phyloP scores from a whole-genome alignment of 2,113 vertebrate species.

The Melierax canorus region DNA sequence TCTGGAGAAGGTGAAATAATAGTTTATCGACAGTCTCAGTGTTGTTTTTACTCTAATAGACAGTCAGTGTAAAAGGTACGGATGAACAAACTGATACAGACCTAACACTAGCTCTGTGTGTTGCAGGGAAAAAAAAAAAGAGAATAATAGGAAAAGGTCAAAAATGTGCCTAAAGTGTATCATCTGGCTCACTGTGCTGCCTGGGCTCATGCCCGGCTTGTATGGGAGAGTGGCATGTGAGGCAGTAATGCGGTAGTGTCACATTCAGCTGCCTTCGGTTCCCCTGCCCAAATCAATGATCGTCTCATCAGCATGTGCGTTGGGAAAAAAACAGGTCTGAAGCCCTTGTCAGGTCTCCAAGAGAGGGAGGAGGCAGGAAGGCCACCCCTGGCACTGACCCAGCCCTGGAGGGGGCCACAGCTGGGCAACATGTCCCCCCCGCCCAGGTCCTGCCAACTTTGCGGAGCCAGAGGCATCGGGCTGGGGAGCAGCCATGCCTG shows the following conservation, averaged over 20 bases:
- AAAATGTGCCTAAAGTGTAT: neutral
- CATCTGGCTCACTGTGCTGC: neutral
- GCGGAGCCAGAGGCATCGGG: neutral
- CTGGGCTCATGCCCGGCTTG: neutral
- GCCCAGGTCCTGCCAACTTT: fast-evolving
- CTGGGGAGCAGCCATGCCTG: neutral
- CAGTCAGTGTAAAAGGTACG: neutral
- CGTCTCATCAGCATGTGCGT: fast-evolving
- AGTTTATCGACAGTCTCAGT: neutral
- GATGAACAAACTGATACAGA: neutral
- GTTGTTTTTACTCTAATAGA: neutral
- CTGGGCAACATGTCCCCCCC: fast-evolving
- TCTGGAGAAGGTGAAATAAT: neutral
- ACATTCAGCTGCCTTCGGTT: fast-evolving
- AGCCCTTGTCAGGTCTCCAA: neutral
- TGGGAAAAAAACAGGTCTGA: neutral
- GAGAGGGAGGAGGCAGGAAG: neutral
- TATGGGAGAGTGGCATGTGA: fast-evolving
- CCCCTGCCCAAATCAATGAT: neutral
- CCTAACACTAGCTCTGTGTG: neutral
- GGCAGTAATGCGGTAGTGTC: neutral
- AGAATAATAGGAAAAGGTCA: neutral
- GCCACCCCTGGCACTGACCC: neutral
- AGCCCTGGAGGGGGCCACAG: neutral
- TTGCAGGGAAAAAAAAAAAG: fast-evolving